Evolutionary conservation across 1,140 invertebrate genomes (phyloP), one percentile per base, ranked within the genome.

Genomic region (Muscidifurax raptorellus): DNA sequence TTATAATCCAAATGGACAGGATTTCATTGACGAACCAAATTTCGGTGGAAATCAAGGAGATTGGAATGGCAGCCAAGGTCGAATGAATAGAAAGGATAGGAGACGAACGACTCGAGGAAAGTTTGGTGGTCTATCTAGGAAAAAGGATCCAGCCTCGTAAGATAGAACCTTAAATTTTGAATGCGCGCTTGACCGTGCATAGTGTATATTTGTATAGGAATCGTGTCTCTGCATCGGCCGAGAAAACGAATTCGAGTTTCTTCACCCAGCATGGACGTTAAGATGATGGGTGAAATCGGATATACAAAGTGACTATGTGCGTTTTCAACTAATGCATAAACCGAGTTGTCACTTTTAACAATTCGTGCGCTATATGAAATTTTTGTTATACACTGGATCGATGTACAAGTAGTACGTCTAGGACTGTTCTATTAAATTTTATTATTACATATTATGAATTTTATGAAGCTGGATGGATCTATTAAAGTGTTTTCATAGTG

Each of bases 171-270:
- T 59, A 47, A n/a, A 47, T 36, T 47, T 36, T 25, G 27, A 67
- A 67, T 66, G 69, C 30, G 72, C 59, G 25, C 40, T 59, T 44
- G 13, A 40, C 59, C 40, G 81, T n/a, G 77, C n/a, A 22, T 69
- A 7, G 18, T 83, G 82, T 83, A 83, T 52, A 83, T 83, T 77
- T 83, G 82, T 83, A 83, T 52, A 83, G 82, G 64, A 52, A 59
- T 69, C 25, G 64, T 32, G 40, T 25, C 47, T n/a, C 27, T 59
- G 27, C 15, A 22, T n/a, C 22, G 22, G 52, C 6, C 52, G 52
- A 59, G 52, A n/a, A 59, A n/a, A 0, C 22, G 52, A n/a, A 7
- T 5, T 22, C 18, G 22, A 59, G 18, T 59, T 59, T 18, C 18
- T 4, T 22, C 5, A 59, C 18, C 22, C 52, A 59, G 52, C 18